Evolutionary conservation across 2,888 invertebrate genomes (phyloP), one percentile per base, ranked within the genome.

Genomic region (Nudaria mundana): DNA sequence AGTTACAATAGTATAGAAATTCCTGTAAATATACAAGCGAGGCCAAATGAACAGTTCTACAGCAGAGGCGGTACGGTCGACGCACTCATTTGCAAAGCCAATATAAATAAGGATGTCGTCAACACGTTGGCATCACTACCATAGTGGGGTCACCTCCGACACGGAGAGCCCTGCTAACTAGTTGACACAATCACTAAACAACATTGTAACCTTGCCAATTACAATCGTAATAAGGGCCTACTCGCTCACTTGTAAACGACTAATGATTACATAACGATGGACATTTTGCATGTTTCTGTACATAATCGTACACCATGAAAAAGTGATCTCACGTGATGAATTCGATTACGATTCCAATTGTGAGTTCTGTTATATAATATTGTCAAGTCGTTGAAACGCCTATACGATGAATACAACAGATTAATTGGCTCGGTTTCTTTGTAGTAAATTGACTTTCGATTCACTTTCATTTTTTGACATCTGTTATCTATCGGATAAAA

Each of bases 91-190:
- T 71, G 68, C 61, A 73, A 71, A 72, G 75, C 75, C 76, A 83
- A 83, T 86, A 84, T 81, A 87, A 86, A 87, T 84, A 87, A 85
- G 87, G 87, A 87, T 87, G 87, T 81, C 86, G 87, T 87, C 87
- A 87, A 86, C 84, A 74, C 71, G 72, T 85, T 87, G 85, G 87
- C 86, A 83, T 75, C 82, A 71, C 55, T 63, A 45, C 74, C 73
- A 72, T 76, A 61, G 71, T 69, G 72, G 77, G 79, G 80, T 83
- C 83, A 81, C 80, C 81, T 79, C 77, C 63, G 60, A 51, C 49
- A 55, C 63, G 69, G 69, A 66, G 53, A 70, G 68, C 56, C 68
- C 71, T 60, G 64, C 54, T 59, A 53, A 40, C 38, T 49, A 33
- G 40, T 49, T 57, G 55, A 60, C 60, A 57, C 44, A n/a, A n/a